Evolutionary conservation across 2,113 vertebrate species (phyloP).

Genomic region (Cisticola juncidis): DNA sequence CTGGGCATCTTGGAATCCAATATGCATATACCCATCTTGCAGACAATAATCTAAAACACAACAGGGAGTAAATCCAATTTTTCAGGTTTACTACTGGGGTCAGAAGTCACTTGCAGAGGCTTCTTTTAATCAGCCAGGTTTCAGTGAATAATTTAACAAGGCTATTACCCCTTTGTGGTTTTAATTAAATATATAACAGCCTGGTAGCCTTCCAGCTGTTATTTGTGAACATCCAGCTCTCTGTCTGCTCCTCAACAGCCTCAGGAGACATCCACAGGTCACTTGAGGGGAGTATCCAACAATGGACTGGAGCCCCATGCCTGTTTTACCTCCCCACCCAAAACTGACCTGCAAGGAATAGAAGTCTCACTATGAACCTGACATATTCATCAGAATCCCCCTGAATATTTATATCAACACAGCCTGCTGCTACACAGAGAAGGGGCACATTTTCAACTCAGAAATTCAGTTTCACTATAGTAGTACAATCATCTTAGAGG

Average conservation of each 20-base stretch:
- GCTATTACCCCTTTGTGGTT: neutral
- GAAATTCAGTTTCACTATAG: neutral
- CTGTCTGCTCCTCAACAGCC: neutral
- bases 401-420: neutral
- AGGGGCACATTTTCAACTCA: neutral
- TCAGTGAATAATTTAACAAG: slow-evolving; percentile 59
- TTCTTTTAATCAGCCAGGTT: slow-evolving; percentile 42
- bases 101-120: slow-evolving; percentile 34
- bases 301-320: fast-evolving
- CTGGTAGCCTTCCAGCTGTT: neutral
- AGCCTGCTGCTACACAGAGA: neutral
- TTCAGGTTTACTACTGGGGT: slow-evolving; percentile 38
- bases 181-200: neutral
- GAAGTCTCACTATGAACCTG: neutral
- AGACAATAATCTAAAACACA: slow-evolving; percentile 30
- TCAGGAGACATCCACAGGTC: neutral
- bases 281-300: neutral
- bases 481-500: neutral
- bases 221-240: neutral
- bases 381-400: neutral
- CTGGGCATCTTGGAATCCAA: slow-evolving; percentile 38
- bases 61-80: slow-evolving; percentile 21
- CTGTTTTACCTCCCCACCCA: neutral
- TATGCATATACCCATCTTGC: neutral
- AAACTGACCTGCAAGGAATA: neutral